Percentiles rank a stretch among this genome's conserved stretches.
Conservation (phyloP, 2,113 vertebrate species). For the Campylomormyrus numenius region DNA sequence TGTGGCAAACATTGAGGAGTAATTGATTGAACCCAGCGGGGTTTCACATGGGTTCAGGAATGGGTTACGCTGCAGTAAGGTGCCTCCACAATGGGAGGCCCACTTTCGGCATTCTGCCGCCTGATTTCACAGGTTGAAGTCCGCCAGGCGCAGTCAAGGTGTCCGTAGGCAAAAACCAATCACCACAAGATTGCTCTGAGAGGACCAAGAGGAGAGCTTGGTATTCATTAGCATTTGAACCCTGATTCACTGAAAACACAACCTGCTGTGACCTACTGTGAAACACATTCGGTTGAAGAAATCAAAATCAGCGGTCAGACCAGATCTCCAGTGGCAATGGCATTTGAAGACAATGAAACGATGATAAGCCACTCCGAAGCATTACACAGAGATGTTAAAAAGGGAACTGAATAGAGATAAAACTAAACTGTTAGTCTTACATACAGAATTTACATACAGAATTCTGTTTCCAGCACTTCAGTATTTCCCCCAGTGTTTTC, state of each 20-base stretch:
- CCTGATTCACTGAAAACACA: slow-evolving; percentile 19
- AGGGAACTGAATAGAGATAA: neutral
- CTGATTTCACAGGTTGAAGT: slow-evolving; percentile 52
- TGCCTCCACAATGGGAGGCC: slow-evolving; percentile 12
- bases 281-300: slow-evolving; percentile 16
- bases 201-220: slow-evolving; percentile 52
- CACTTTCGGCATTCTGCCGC: slow-evolving; percentile 42
- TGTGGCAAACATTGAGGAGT: slow-evolving; percentile 46
- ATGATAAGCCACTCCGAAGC: neutral
- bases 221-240: slow-evolving; percentile 19
- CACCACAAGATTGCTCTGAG: slow-evolving; percentile 23
- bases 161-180: slow-evolving; percentile 31
- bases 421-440: neutral
- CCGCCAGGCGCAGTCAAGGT: slow-evolving; percentile 26
- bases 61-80: slow-evolving; percentile 23
- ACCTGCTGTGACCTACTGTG: slow-evolving; percentile 20
- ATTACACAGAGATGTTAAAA: neutral
- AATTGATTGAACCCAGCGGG: slow-evolving; percentile 55
- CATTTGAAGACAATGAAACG: neutral
- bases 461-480: neutral
- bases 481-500: neutral
- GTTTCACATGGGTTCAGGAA: slow-evolving; percentile 34
- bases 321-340: neutral
- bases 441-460: neutral
- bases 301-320: neutral